A percentile compares a stretch with the other conserved stretches of the same genome.
Conservation (phyloP, 35 echinoderm and acorn worm genomes). For the Ophioderma brevispina region DNA sequence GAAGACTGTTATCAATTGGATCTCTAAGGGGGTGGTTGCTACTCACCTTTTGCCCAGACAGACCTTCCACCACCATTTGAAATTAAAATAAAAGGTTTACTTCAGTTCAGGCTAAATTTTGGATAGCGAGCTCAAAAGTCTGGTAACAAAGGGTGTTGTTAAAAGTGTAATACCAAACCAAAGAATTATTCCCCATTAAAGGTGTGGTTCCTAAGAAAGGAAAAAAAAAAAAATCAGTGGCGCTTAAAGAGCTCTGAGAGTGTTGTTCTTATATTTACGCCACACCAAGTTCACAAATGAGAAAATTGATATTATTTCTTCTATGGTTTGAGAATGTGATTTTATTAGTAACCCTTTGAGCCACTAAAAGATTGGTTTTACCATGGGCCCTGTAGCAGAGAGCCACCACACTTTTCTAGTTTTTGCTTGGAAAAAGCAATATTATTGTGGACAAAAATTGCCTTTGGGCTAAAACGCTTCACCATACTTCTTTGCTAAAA, state of each 20-base stretch:
- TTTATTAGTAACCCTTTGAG: not conserved
- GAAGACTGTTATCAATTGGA: conserved; percentile 16
- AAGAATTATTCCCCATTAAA: not conserved
- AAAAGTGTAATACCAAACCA: too few relatives aligned
- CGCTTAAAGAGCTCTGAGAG: not conserved
- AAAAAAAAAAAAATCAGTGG: conserved; percentile 1
- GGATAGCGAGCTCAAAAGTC: not conserved
- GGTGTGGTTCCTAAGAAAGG: not conserved
- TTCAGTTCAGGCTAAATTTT: not conserved
- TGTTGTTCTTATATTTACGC: not conserved
- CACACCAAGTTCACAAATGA: not conserved
- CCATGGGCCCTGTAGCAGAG: not conserved
- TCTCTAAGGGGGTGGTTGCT: not conserved
- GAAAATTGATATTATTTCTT: conserved; percentile 35
- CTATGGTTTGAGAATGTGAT: conserved; percentile 2
- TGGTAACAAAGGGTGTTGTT: not conserved
- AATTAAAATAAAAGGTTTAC: conserved; percentile 1
- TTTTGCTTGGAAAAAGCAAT: conserved; percentile 9
- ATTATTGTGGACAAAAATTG: not conserved
- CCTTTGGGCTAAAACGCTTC: conserved; percentile 24
- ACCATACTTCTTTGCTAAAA: conserved; percentile 30
- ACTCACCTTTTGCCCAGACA: not conserved
- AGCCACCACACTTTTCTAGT: not conserved
- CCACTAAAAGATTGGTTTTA: not conserved
- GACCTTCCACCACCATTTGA: not conserved